Base-by-base conservation (phyloP, 2,888 invertebrate species). In the Chouioia cunea region DNA sequence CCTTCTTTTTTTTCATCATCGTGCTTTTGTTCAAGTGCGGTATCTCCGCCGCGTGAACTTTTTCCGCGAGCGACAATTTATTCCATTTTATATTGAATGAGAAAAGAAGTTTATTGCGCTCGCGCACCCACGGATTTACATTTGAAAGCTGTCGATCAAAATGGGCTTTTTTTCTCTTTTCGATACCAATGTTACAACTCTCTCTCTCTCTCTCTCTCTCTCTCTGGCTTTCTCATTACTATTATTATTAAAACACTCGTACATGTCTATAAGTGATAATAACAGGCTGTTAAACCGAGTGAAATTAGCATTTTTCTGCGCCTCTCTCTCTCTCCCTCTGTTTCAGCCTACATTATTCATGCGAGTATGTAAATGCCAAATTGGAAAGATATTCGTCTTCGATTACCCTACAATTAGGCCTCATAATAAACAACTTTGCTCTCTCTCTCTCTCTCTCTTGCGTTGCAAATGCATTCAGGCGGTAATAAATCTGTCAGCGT, bases 401-500 rank as follows among this genome's bases (percentile, higher is more conserved):
- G 52, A 65, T 70, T 62, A 56, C 43, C 50, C 27, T 53, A 57
- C 59, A 70, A 70, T 70, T 70, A 52, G 12, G 27, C 62, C 27
- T 54, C 60, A 64, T 64, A 56, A 68, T 18, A 50, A 44, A 48
- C 20, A 67, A 47, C n/a, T 67, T 60, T 36, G 47, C 4, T 54
- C 52, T 3, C 27, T 4, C 27, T 27, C 27, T 47, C 4, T 54
- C 52, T n/a, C n/a, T n/a, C n/a, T n/a, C n/a, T n/a, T n/a, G n/a
- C n/a, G n/a, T n/a, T n/a, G 36, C 20, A 52, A 15, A 3, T 27
- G 36, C 60, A 59, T 60, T 18, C 46, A 27, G 48, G 2, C 2
- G n/a, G 57, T 23, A 43, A 70, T 65, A 70, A 70, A 70, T 70
- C 58, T 70, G 56, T 70, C 59, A 48, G 14, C 57, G 36, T 36